A percentile compares a stretch with the other conserved stretches of the same genome.
Conservation (phyloP, 2,113 vertebrate genomes). For the Microcebus lehilahytsara region DNA sequence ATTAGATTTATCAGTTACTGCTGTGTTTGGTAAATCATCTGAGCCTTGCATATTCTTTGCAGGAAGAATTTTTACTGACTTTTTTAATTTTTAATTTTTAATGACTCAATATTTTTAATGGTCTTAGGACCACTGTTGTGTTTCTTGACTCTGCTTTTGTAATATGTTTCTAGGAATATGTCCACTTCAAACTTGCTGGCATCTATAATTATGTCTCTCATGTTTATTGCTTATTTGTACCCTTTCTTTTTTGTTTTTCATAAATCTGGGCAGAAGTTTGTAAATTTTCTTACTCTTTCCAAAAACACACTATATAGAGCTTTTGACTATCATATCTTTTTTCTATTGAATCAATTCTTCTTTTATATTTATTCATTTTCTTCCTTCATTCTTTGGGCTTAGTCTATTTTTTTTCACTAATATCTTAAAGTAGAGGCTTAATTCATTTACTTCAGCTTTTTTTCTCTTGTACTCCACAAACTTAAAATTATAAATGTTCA, state of each 20-base stretch:
- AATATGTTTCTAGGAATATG: not conserved
- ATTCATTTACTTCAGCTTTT: not conserved
- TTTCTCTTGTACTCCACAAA: not conserved
- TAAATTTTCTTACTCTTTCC: constrained; percentile 23
- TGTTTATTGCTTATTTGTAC: not conserved
- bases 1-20: constrained; percentile 10
- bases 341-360: not conserved
- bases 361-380: constrained; percentile 14
- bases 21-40: not conserved
- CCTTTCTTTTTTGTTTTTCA: not conserved
- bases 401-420: not conserved
- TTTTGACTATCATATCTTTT: not conserved
- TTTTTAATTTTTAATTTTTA: not conserved
- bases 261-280: not conserved
- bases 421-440: not conserved
- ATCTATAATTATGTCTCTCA: not conserved
- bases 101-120: not conserved
- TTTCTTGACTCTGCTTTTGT: not conserved
- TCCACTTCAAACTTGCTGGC: not conserved
- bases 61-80: not conserved
- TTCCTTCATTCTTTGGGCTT: not conserved
- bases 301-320: not conserved
- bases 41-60: not conserved
- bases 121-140: not conserved
- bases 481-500: not conserved